A percentile compares a stretch with the other conserved stretches of the same genome.
Conservation (phyloP, 2,888 invertebrate species). For the Pyrochroa serraticornis region DNA sequence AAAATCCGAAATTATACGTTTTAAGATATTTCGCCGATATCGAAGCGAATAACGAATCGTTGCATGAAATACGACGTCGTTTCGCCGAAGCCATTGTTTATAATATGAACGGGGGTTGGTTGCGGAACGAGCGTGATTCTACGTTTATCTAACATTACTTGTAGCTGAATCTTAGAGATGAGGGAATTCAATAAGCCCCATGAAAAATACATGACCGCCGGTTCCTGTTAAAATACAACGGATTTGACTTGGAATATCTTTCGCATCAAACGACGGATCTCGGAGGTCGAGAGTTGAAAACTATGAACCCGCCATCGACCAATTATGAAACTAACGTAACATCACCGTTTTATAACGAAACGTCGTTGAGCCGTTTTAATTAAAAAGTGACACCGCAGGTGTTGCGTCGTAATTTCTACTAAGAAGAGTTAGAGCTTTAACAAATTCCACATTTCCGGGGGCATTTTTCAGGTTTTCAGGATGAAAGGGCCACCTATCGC, state of each 20-base stretch:
- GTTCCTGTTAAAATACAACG: conserved; percentile 4
- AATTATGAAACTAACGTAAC: no score
- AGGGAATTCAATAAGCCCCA: conserved; percentile 32
- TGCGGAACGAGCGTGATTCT: background rate
- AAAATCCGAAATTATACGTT: no score
- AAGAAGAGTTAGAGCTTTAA: background rate
- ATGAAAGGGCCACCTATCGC: background rate
- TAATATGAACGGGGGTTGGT: background rate
- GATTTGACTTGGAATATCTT: background rate
- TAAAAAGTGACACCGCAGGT: conserved; percentile 6
- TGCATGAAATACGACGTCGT: background rate
- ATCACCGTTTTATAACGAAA: no score
- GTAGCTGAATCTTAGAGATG: conserved; percentile 7
- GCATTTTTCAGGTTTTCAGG: background rate
- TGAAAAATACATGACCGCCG: conserved; percentile 34
- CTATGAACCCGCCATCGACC: background rate
- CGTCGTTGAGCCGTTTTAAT: conserved; percentile 3
- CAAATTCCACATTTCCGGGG: background rate
- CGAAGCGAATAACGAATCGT: no score
- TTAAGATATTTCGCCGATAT: no score
- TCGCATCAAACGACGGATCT: background rate
- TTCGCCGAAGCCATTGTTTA: conserved; percentile 3
- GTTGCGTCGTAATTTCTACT: background rate
- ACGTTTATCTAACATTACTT: background rate
- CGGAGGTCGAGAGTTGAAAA: background rate